Evolutionary conservation across 2,888 invertebrate species (phyloP).

Genomic region (Trichogramma dendrolimi): DNA sequence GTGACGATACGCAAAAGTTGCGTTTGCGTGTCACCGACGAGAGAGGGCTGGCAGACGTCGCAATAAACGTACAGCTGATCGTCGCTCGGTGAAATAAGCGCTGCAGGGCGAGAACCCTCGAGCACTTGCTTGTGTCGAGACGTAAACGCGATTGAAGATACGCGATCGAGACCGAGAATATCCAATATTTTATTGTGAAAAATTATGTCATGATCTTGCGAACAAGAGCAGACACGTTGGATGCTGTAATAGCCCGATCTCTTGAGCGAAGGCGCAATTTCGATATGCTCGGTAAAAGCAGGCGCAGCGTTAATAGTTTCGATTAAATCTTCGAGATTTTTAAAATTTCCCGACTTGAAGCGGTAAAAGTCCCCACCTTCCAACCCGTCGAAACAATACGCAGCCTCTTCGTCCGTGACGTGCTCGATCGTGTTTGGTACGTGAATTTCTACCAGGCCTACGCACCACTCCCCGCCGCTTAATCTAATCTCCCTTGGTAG

Average conservation of each 20-base stretch:
- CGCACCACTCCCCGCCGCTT: not conserved
- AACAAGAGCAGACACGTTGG: not conserved
- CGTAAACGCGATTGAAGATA: too few relatives aligned
- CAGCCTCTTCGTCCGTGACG: not conserved
- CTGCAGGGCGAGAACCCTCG: not conserved
- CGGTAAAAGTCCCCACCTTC: too few relatives aligned
- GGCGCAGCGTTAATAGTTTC: too few relatives aligned
- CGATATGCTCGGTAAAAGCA: too few relatives aligned
- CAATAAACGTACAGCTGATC: slow-evolving; percentile 33
- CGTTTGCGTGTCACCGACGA: slow-evolving; percentile 34
- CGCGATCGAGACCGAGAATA: slow-evolving; percentile 4
- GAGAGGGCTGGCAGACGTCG: slow-evolving; percentile 34
- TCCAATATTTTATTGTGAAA: not conserved
- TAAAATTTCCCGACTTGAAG: too few relatives aligned
- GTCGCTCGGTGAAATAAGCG: slow-evolving; percentile 25
- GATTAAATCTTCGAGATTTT: too few relatives aligned
- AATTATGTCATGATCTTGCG: not conserved
- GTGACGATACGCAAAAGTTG: slow-evolving; percentile 35
- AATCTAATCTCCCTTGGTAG: slow-evolving; percentile 3
- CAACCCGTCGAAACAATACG: not conserved
- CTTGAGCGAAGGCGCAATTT: not conserved
- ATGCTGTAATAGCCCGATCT: not conserved
- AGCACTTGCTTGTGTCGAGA: not conserved
- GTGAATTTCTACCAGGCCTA: slow-evolving; percentile 10
- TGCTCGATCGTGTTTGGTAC: not conserved